Base-by-base conservation (phyloP, 2,113 vertebrate genomes). In the Oreochromis tanganicae region DNA sequence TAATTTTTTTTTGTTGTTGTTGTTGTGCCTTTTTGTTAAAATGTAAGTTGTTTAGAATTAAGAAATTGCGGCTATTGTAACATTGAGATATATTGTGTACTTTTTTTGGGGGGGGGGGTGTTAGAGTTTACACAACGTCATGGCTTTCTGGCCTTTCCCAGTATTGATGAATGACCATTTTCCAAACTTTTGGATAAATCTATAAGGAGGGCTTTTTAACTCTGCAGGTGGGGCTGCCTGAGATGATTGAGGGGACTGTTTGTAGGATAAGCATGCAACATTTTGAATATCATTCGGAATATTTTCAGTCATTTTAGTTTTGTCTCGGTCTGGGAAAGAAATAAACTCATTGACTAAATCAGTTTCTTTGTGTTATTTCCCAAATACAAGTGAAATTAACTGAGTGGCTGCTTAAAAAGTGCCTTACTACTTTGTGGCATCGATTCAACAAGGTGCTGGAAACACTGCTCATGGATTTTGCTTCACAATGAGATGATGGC, bases 271-370 rank as follows among this genome's bases (percentile, higher is more conserved):
- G 24, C 3, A 1, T 66, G 54, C 11, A 29, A 34, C 80, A 63
- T 89, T 85, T 56, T 57, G 71, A 84, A 73, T 83, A 54, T 59
- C 36, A 59, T 46, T 88, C 17, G 11, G 59, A 83, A 78, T 82
- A 50, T 7, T 75, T 38, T 88, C 48, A 38, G 24, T 78, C 55
- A 66, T 89, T 63, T 90, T 86, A 32, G 38, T 24, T 57, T 87
- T 55, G 63, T 85, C 85, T 88, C 27, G 59, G 52, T 84, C 86
- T 63, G 78, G 81, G 27, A 57, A 84, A 83, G 75, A 93, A 94
- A 91, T 93, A 93, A 92, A 91, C 24, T 82, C 87, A 17, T 87
- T 89, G 24, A 91, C 78, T 83, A 89, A 83, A 83, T 46, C 10
- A 34, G 16, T 66, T 81, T 75, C 50, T 21, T 7, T 83, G 63